Evolutionary conservation across 2,888 invertebrate species (phyloP), one percentile per base, ranked within the genome.

Genomic region (Drosophila demipolita): DNA sequence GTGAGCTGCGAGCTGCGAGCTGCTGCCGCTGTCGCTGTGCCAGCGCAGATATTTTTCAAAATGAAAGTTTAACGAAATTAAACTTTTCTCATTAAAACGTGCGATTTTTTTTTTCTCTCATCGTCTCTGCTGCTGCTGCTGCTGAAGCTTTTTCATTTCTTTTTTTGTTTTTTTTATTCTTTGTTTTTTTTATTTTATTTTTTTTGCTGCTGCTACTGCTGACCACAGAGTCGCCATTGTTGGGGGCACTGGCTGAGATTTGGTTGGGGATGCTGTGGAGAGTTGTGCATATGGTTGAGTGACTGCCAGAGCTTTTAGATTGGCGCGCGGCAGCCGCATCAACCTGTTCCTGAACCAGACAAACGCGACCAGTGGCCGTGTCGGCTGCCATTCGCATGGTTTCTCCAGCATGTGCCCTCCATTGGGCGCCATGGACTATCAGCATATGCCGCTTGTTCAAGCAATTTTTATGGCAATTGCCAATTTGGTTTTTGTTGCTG

Each of bases 71-170:
- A 89, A 91, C 91, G 86, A 89, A 91, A 91, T 91, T 91, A 91
- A 91, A 91, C 91, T 91, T 91, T 91, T 91, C 91, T 91, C 91
- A 91, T 91, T 91, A 91, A 91, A 91, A 91, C 89, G 90, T 91
- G 90, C 90, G 82, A 86, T 87, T 82, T 80, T 81, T 75, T 78
- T 73, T 50, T 52, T 66, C 9, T 59, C 63, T 33, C 42, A 23
- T 42, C 52, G 29, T 32, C 52, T 62, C 49, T 70, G 55, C n/a
- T 38, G 55, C 54, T 35, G 66, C 32, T 53, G 38, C 60, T 58
- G 59, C 58, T 69, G 48, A 53, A 69, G 67, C 42, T 57, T 69
- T 57, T 55, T 29, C 36, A 40, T 55, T 52, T 53, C 53, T 54
- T 65, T 69, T 53, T 57, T 55, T 50, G 40, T 66, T 55, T 40